Conservation (phyloP, 2,113 vertebrate species). For the Euleptes europaea region DNA sequence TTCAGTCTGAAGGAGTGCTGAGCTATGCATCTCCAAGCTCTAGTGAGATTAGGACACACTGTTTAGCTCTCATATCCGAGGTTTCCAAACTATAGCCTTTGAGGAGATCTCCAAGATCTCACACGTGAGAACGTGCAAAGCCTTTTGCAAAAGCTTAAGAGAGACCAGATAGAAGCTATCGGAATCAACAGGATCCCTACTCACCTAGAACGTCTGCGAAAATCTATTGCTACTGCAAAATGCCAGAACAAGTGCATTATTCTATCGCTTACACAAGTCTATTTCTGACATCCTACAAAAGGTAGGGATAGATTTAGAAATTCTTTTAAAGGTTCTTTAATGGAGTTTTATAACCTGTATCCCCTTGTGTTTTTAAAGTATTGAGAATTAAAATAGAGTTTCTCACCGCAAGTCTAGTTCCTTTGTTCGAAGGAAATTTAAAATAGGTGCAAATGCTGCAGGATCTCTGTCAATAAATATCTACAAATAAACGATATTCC, state of each 20-base stretch:
- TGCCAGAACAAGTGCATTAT: not conserved
- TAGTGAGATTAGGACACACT: not conserved
- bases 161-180: not conserved
- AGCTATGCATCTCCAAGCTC: not conserved
- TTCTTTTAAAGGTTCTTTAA: not conserved
- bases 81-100: not conserved
- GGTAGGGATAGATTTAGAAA: not conserved
- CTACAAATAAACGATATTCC: slow-evolving; percentile 71
- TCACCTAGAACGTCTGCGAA: not conserved
- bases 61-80: not conserved
- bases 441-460: slow-evolving; percentile 95
- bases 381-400: not conserved
- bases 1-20: not conserved
- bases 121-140: not conserved
- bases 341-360: not conserved
- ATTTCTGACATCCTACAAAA: not conserved
- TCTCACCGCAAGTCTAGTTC: slow-evolving; percentile 93
- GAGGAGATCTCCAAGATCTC: not conserved
- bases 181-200: not conserved
- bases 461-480: slow-evolving; percentile 99
- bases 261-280: not conserved
- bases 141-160: not conserved
- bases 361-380: not conserved
- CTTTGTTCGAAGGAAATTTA: slow-evolving; percentile 99
- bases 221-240: not conserved